Conservation (phyloP, 2,113 vertebrate genomes). For the Callocephalon fimbriatum region DNA sequence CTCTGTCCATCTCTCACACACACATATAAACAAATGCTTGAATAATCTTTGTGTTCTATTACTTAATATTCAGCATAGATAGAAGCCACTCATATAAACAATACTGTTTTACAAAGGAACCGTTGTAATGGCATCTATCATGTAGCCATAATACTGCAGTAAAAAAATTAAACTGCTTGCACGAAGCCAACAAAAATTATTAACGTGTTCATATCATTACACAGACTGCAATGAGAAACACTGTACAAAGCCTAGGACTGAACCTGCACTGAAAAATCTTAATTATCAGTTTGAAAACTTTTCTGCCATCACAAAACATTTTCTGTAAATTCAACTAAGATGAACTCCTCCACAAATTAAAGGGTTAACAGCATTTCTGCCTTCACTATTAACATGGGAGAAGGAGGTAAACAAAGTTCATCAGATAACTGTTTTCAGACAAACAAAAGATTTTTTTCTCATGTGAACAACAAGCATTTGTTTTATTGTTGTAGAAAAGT, state of each 20-base stretch:
- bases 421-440: conserved; percentile 40
- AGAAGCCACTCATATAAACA: background rate
- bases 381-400: background rate
- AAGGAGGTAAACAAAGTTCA: conserved; percentile 33
- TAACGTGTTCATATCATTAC: background rate
- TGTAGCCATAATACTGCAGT: background rate
- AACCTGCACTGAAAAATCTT: background rate
- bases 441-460: background rate
- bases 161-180: background rate
- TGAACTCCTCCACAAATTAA: background rate
- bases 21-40: background rate
- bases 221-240: background rate
- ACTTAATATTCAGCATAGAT: background rate
- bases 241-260: background rate
- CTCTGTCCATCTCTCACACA: background rate
- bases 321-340: background rate
- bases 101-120: background rate
- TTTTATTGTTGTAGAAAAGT: background rate
- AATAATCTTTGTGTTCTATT: background rate
- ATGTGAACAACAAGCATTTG: conserved; percentile 8
- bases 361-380: conserved; percentile 17
- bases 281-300: background rate
- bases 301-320: background rate
- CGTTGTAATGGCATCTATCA: background rate
- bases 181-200: background rate